Percentiles rank a stretch among this genome's conserved stretches.
phyloP scores from a whole-genome alignment of 1,140 invertebrate species.

The Lutraria rhynchaena region DNA sequence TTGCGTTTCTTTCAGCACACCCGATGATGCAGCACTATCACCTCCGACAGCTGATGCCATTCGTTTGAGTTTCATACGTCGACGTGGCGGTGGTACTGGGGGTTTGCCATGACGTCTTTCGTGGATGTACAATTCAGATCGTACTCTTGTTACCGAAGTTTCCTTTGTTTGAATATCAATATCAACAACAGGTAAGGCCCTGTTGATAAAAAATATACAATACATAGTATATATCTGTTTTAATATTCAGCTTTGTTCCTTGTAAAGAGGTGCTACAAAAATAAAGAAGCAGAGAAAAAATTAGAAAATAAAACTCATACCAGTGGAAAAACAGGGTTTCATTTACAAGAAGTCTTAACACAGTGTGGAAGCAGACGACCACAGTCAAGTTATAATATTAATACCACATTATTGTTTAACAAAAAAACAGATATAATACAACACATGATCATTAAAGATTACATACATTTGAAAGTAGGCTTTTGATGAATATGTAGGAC shows the following conservation, averaged over 20 bases:
- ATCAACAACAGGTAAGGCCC: slow-evolving; percentile 71
- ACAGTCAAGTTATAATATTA: no score
- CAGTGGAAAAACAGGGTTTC: no score
- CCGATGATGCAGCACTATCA: neutral
- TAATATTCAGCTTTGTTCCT: no score
- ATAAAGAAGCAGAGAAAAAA: no score
- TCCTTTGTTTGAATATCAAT: slow-evolving; percentile 71
- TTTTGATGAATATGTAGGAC: slow-evolving; percentile 70
- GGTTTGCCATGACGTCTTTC: slow-evolving; percentile 68
- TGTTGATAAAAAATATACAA: slow-evolving; percentile 48
- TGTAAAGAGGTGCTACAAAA: no score
- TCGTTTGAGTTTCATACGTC: slow-evolving; percentile 64
- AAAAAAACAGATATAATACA: no score
- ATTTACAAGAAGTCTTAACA: no score
- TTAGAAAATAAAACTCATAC: no score
- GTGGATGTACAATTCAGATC: slow-evolving; percentile 76
- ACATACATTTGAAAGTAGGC: slow-evolving; percentile 78
- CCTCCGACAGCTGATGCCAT: slow-evolving; percentile 35
- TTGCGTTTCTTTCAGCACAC: slow-evolving; percentile 32
- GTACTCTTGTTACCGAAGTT: slow-evolving; percentile 63
- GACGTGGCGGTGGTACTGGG: slow-evolving; percentile 62
- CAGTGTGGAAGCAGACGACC: no score
- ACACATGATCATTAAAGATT: no score
- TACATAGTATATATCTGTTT: no score
- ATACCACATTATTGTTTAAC: no score